A percentile compares a stretch with the other conserved stretches of the same genome.
Conservation (phyloP, 2,797 vertebrate species). For the Apogon hyalosoma region DNA sequence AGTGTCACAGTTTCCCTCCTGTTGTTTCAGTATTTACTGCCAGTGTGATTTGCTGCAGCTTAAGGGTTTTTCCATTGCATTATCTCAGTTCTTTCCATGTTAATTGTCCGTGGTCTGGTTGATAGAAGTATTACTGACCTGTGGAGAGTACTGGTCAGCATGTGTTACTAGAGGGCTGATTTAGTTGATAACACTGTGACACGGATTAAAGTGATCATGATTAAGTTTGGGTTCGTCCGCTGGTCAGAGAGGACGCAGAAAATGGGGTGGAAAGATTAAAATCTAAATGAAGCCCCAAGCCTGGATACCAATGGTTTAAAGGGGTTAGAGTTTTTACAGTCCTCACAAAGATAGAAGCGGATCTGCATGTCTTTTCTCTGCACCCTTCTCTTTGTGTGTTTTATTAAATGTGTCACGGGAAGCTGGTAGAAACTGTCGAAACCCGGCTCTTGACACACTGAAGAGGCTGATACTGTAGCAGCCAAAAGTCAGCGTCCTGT, state of each 20-base stretch:
- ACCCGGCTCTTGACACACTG: constrained; percentile 38
- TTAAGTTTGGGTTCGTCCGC: background rate
- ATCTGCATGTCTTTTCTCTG: constrained; percentile 3
- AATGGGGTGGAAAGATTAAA: background rate
- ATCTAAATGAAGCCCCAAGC: background rate
- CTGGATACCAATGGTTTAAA: background rate
- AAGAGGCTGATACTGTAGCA: constrained; percentile 32
- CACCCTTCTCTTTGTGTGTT: constrained; percentile 23
- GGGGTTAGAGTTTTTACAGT: background rate
- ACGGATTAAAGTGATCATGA: background rate
- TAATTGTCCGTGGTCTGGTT: constrained; percentile 11
- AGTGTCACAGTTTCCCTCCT: constrained; percentile 18
- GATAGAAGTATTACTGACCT: background rate
- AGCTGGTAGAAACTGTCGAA: constrained; percentile 55
- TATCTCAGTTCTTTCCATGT: constrained; percentile 13
- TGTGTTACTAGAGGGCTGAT: background rate
- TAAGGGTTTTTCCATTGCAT: constrained; percentile 27
- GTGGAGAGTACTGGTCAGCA: background rate
- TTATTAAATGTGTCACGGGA: constrained; percentile 26
- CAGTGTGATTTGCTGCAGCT: constrained; percentile 10
- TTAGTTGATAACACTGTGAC: background rate
- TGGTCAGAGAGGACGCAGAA: background rate
- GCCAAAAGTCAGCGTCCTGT: constrained; percentile 23
- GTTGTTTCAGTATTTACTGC: constrained; percentile 30
- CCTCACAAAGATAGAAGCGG: constrained; percentile 53